Evolutionary conservation across 2,888 invertebrate species (phyloP).

Genomic region (Platycnemis pennipes): DNA sequence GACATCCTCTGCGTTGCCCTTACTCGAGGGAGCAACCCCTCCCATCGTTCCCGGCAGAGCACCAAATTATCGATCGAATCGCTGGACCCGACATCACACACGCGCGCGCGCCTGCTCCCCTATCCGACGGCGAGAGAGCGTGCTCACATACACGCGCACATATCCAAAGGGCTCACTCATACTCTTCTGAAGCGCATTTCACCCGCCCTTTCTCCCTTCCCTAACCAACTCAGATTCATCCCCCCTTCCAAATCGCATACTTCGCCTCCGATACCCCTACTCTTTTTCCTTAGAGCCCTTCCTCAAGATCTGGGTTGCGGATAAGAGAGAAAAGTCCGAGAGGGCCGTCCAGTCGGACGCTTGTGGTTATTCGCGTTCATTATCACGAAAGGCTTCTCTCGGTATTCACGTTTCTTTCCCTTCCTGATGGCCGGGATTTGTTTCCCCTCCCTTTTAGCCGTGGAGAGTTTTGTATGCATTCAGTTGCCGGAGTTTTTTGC

Average conservation of each 20-base stretch:
- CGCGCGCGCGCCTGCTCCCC: not conserved
- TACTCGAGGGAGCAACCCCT: not conserved
- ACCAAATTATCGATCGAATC: slow-evolving; percentile 36
- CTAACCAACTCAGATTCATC: not conserved
- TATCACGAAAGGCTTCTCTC: too few relatives aligned
- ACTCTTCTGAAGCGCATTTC: not conserved
- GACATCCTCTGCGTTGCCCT: not conserved
- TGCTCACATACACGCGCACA: too few relatives aligned
- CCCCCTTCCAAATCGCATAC: not conserved
- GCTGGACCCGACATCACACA: not conserved
- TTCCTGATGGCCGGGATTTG: too few relatives aligned
- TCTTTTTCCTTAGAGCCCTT: too few relatives aligned
- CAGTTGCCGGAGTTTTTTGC: too few relatives aligned
- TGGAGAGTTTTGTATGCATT: too few relatives aligned
- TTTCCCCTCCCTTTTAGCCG: too few relatives aligned
- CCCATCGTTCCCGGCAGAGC: not conserved
- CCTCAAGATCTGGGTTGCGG: not conserved
- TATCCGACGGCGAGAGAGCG: not conserved
- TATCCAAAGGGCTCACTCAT: not conserved
- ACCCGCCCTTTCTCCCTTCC: not conserved
- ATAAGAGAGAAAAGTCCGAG: too few relatives aligned
- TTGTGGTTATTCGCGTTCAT: too few relatives aligned
- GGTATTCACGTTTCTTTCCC: too few relatives aligned
- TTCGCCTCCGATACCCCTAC: not conserved
- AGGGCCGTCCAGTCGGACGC: too few relatives aligned